Evolutionary conservation across 1,140 invertebrate genomes (phyloP), one percentile per base, ranked within the genome.

Genomic region (Proctacanthus coquilletti): DNA sequence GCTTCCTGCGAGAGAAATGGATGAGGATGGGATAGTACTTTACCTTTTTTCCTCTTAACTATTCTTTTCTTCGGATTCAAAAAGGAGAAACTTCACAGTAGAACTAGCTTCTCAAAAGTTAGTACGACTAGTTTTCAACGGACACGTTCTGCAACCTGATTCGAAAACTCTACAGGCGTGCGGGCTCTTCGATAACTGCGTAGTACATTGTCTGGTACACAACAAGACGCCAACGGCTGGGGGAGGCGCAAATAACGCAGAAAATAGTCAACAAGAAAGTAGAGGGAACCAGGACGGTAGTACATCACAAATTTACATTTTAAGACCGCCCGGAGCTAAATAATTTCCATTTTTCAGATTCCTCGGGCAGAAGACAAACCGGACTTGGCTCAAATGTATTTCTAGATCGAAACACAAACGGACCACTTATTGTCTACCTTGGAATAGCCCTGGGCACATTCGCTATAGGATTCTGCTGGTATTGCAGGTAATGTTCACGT

Each of bases 111-210:
- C 75, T 11, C 75, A 83, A 47, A 81, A 84, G 52, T 61, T 80
- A 21, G 77, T 93, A 17, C 73, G 84, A 14, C 64, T 93, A 32
- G 85, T 93, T 34, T 91, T 85, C 56, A 86, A 87, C 58, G 87
- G 87, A 9, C 80, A 84, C 47, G 75, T 89, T 30, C 61, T 93
- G 14, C 70, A 75, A 40, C 73, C 78, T 42, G 85, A 89, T 43
- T 68, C 61, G 35, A 68, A 74, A 41, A 87, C 84, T 6, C 60
- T 93, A 27, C 68, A 79, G 41, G 73, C 71, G 17, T 84, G 74
- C 62, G 84, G 85, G 13, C 65, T 93, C 21, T 79, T 75, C 52
- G 74, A 91, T 56, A 83, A 85, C 50, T 86, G 83, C 57, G 84
- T 89, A 3, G 77, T 93, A 15, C 86, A 91, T 57, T 88, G 84